A percentile compares a stretch with the other conserved stretches of the same genome.
phyloP scores from a whole-genome alignment of 2,797 vertebrate species.

The Ptychobarbus kaznakovi region DNA sequence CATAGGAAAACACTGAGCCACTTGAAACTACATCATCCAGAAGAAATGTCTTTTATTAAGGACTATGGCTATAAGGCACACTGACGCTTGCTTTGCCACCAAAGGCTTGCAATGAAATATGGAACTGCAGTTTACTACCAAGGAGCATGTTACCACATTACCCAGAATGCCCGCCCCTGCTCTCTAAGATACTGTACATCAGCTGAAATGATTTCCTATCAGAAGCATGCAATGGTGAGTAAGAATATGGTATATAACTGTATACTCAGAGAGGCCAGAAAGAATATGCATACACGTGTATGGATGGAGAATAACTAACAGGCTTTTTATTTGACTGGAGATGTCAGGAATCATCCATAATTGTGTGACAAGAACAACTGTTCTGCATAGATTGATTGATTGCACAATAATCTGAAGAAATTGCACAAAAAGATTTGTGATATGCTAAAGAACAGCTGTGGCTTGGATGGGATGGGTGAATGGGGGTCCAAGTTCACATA shows the following conservation, averaged over 20 bases:
- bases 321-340: not conserved
- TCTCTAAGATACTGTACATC: not conserved
- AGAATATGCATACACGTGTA: not conserved
- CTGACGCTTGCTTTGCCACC: not conserved
- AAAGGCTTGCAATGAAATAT: conserved; percentile 18
- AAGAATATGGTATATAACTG: not conserved
- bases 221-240: conserved; percentile 34
- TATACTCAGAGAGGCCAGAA: not conserved
- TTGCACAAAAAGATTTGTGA: not conserved
- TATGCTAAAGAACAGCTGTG: conserved; percentile 9
- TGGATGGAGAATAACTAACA: not conserved
- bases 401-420: not conserved
- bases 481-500: not conserved
- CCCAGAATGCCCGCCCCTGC: conserved; percentile 39
- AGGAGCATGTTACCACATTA: conserved; percentile 8
- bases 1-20: conserved; percentile 12
- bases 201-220: not conserved
- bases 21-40: conserved; percentile 65
- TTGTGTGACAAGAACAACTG: not conserved
- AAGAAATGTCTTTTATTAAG: conserved; percentile 37
- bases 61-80: not conserved
- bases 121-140: conserved; percentile 7
- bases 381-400: not conserved
- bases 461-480: not conserved
- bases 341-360: not conserved